Conservation (phyloP, 2,797 vertebrate species). For the Epinephelus malabaricus region DNA sequence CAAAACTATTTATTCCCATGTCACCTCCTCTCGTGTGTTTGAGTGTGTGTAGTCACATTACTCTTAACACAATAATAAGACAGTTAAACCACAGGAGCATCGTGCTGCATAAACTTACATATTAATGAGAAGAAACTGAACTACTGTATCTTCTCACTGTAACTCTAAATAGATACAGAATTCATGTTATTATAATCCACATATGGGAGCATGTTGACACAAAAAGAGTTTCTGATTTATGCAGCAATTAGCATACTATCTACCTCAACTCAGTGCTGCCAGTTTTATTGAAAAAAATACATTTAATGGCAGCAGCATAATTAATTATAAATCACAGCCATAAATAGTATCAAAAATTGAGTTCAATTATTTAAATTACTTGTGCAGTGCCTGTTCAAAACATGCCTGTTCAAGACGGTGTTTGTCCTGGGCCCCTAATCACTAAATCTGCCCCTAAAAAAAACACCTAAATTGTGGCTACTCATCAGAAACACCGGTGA, state of each 20-base stretch:
- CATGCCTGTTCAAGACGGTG: too few relatives aligned
- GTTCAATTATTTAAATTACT: too few relatives aligned
- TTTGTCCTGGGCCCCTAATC: too few relatives aligned
- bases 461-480: too few relatives aligned
- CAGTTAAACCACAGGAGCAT: conserved; percentile 32
- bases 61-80: conserved; percentile 27
- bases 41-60: conserved; percentile 15
- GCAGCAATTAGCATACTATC: conserved; percentile 37
- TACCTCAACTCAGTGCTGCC: not conserved
- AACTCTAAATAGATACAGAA: conserved; percentile 41
- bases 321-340: too few relatives aligned
- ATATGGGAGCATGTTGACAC: conserved; percentile 9
- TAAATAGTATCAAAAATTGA: too few relatives aligned
- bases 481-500: too few relatives aligned
- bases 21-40: conserved; percentile 19
- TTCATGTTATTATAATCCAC: conserved; percentile 21
- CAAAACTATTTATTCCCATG: conserved; percentile 43
- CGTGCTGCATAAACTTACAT: conserved; percentile 48
- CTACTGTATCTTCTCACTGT: conserved; percentile 34
- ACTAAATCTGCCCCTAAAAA: too few relatives aligned
- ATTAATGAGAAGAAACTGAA: conserved; percentile 26
- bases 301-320: too few relatives aligned
- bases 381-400: too few relatives aligned
- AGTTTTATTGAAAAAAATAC: not conserved
- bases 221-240: conserved; percentile 38